A percentile compares a stretch with the other conserved stretches of the same genome.
phyloP scores from a whole-genome alignment of 2,797 vertebrate species.

The Sebastes iracundus region DNA sequence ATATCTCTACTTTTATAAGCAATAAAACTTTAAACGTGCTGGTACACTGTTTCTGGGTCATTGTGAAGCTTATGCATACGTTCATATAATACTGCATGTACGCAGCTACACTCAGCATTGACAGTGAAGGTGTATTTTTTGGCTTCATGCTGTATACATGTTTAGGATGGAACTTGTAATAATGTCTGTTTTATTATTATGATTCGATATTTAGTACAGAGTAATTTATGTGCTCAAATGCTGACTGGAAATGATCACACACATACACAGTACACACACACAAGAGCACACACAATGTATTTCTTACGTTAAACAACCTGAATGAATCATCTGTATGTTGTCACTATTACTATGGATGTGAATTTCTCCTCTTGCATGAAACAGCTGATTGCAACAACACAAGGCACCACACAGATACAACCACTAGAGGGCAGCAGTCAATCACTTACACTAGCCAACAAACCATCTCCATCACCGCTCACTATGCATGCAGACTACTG shows the following conservation, averaged over 20 bases:
- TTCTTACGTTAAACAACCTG: neutral
- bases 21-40: neutral
- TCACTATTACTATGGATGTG: neutral
- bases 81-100: neutral
- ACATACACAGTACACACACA: neutral
- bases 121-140: neutral
- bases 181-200: neutral
- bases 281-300: neutral
- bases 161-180: neutral
- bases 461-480: neutral
- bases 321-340: conserved; percentile 13
- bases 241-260: neutral
- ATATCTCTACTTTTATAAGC: neutral
- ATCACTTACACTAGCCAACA: conserved; percentile 6
- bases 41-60: neutral
- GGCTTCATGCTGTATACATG: neutral
- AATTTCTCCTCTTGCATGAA: neutral
- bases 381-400: neutral
- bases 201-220: neutral
- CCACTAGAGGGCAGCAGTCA: conserved; percentile 72
- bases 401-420: neutral
- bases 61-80: neutral
- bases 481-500: neutral
- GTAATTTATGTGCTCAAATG: neutral
- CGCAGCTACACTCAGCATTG: neutral